Base-by-base conservation (phyloP, 2,888 invertebrate genomes). In the Parasteatoda lunata region DNA sequence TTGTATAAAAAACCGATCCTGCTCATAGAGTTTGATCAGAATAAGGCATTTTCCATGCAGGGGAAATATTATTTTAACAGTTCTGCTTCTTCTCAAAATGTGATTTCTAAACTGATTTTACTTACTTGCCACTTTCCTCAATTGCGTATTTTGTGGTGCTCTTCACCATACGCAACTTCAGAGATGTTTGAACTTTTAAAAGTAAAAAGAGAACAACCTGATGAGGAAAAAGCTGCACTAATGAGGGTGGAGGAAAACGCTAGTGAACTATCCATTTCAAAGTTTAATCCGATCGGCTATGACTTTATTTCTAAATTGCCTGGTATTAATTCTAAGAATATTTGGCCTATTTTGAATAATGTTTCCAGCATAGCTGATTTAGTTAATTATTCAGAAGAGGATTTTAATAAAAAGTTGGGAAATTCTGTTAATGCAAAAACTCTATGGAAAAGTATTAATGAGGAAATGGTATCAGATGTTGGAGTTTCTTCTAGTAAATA, bases 151-250 rank as follows among this genome's bases (percentile, higher is more conserved):
- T 95, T 99, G 59, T 99, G 99, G 99, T 98, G 98, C 11, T 97
- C 97, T 3, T 97, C 96, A 92, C 98, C 99, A 0, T 96, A 97
- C 92, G 98, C 98, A 65, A 97, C 98, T 0, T 97, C 98, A 0
- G 98, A 99, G 92, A 93, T 99, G 72, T 98, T 99, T 92, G 96
- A 97, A 91, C 97, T 98, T 92, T 93, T 98, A 0, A 99, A 98
- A 93, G 96, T 96, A 92, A 96, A 96, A 6, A 95, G 95, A 92
- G 94, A 94, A 45, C 96, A 98, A 91, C 98, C 98, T 0, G 94
- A 95, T 92, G 92, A 95, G 0, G 93, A 94, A 11, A 94, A 94
- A 90, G 97, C 97, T 0, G 93, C 95, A 11, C 94, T 95, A 3
- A 92, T 96, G 75, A 96, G 96, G 84, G 93, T 91, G 4, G 91